Evolutionary conservation across 2,113 vertebrate species (phyloP), one percentile per base, ranked within the genome.

Genomic region (Lathamus discolor): DNA sequence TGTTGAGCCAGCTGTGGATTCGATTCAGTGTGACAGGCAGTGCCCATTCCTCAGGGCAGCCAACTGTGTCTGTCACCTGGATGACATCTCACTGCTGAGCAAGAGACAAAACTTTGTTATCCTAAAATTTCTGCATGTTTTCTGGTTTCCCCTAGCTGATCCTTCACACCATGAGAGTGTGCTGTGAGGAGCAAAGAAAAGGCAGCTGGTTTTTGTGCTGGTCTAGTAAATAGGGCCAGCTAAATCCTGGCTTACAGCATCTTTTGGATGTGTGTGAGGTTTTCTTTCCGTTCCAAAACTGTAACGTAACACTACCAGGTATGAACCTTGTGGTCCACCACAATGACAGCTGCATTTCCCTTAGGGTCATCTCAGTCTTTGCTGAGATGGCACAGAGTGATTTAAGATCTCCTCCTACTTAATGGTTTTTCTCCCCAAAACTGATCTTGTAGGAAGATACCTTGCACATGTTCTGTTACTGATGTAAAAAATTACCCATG

Each of bases 51-150:
- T 55, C 62, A 6, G 57, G 41, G 43, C 57, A 73, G 74, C n/a
- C 23, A 3, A 29, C 43, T 86, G 59, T 64, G 35, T 66, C 29
- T 62, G 1, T 57, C 68, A 74, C 68, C 61, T 61, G 66, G 11
- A 7, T 79, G 74, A 75, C n/a, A 39, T 80, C 37, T 49, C 43
- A 17, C 41, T 51, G 68, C 46, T 0, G 0, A 9, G 31, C n/a
- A 59, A 61, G 63, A 48, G 67, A 48, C 0, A 3, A 80, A 19
- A 52, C 27, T 68, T 70, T 7, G 10, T 66, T 57, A 10, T 48
- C 43, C 43, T 55, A 54, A 35, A 23, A 0, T 55, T 94, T 43
- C 64, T 75, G 25, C 29, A 51, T 1, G 27, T 33, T 35, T 79
- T 57, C 31, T 63, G 2, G 10, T 63, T 86, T 39, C 27, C 43